Evolutionary conservation across 1,140 invertebrate species (phyloP), one percentile per base, ranked within the genome.

Genomic region (Saccostrea cuccullata): DNA sequence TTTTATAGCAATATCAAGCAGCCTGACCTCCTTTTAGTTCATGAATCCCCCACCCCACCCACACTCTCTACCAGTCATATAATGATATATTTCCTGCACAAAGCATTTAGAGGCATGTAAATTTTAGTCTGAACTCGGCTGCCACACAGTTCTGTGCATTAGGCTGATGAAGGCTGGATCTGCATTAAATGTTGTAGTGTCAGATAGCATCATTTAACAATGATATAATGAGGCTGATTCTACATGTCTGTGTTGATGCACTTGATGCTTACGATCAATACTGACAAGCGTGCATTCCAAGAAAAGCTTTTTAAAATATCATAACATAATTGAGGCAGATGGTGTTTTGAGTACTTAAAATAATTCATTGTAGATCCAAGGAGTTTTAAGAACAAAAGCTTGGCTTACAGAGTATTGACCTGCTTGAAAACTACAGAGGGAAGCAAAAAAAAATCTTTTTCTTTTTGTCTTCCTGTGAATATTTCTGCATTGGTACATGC

Each of bases 181-280:
- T 77, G 70, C 15, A 23, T 11, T 36, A 77, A 77, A 36, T 77
- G 70, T 77, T 77, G 70, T 77, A 17, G 70, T 36, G 30, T 77
- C 30, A 67, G 60, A 67, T 67, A 67, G 15, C 60, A 67, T 67
- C 60, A 36, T 36, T 77, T 77, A 77, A 77, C 70, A 77, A 36
- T 77, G 70, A 77, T 77, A 30, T 30, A 77, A 73, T 17, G 13
- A 13, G 70, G 13, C 70, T 77, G 70, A 77, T 77, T 26, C 26
- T 77, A 9, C 26, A 36, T 77, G 26, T 77, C 70, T 77, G 70
- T 77, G 30, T 77, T 77, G 70, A 77, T 77, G 70, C 70, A 77
- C 70, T 77, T 30, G 70, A 77, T 77, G 70, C 70, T 77, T 77
- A 77, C 26, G 70, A 77, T 77, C 70, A 77, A 77, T 77, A 77